Percentiles rank a stretch among this genome's conserved stretches.
These are phyloP conservation scores for Xylocampa areola DNA, from an alignment of 2,888 invertebrate species.

Conservation along the genomic window DNA sequence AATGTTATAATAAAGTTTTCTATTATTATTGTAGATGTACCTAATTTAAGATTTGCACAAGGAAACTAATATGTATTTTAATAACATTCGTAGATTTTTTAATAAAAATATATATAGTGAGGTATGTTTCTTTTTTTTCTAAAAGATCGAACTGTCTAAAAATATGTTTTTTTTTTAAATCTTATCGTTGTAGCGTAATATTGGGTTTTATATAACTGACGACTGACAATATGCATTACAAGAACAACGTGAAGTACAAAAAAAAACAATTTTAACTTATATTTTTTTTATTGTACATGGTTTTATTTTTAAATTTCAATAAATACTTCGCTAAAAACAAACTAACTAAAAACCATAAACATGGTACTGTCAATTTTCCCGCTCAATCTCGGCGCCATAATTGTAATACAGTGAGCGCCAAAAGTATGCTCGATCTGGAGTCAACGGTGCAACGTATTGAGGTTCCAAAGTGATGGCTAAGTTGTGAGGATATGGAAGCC, in stretches of 20 bases:
- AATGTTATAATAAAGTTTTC: background rate
- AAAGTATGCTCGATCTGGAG: constrained; percentile 82
- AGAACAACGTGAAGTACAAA: too few species aligned
- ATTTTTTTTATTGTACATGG: too few species aligned
- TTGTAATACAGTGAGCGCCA: constrained; percentile 80
- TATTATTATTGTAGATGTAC: constrained; percentile 17
- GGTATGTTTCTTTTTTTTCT: background rate
- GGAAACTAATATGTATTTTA: constrained; percentile 41
- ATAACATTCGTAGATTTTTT: constrained; percentile 60
- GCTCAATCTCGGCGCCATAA: constrained; percentile 77
- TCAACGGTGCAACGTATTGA: constrained; percentile 80
- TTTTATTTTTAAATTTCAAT: constrained; percentile 5
- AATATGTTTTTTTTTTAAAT: background rate
- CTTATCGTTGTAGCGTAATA: too few species aligned
- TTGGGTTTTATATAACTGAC: too few species aligned
- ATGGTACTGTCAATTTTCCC: constrained; percentile 39
- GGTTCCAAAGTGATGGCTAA: constrained; percentile 81
- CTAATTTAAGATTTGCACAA: constrained; percentile 59
- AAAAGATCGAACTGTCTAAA: too few species aligned
- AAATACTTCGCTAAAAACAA: constrained; percentile 1
- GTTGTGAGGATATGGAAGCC: constrained; percentile 80
- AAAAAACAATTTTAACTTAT: too few species aligned
- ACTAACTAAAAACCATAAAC: constrained; percentile 13
- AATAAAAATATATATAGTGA: constrained; percentile 48
- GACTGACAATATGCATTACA: too few species aligned